Evolutionary conservation across 2,797 vertebrate genomes (phyloP).

Genomic region (Chelon auratus): DNA sequence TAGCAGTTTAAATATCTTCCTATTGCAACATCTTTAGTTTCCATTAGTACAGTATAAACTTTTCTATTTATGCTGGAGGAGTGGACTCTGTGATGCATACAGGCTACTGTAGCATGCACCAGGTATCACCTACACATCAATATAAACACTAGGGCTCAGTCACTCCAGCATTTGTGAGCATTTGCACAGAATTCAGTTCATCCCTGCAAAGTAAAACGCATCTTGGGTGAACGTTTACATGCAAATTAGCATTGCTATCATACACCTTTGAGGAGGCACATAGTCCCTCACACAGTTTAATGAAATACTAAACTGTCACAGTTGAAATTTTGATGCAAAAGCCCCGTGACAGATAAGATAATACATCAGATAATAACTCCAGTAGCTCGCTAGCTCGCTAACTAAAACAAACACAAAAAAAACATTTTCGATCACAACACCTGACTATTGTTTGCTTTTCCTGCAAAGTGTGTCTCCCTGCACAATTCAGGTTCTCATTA

Average conservation of each 20-base stretch:
- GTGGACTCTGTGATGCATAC: constrained; percentile 9
- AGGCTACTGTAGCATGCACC: constrained; percentile 9
- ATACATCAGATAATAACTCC: no score
- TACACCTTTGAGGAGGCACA: not conserved
- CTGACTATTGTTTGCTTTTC: not conserved
- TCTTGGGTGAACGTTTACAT: not conserved
- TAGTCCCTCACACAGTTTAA: not conserved
- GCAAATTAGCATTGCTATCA: not conserved
- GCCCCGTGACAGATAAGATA: no score
- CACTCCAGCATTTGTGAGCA: not conserved
- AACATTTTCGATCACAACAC: not conserved
- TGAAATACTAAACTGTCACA: not conserved
- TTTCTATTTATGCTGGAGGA: not conserved
- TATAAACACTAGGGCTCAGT: constrained; percentile 9
- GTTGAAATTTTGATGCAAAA: not conserved
- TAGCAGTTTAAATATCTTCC: not conserved
- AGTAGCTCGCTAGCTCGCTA: no score
- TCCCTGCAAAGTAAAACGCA: not conserved
- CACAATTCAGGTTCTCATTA: not conserved
- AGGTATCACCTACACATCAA: not conserved
- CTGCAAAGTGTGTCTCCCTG: not conserved
- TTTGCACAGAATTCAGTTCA: not conserved
- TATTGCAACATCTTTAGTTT: not conserved
- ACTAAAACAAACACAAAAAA: no score
- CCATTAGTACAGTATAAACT: not conserved